Base-by-base conservation (phyloP, 1,140 invertebrate species). In the Hylaeus anthracinus region DNA sequence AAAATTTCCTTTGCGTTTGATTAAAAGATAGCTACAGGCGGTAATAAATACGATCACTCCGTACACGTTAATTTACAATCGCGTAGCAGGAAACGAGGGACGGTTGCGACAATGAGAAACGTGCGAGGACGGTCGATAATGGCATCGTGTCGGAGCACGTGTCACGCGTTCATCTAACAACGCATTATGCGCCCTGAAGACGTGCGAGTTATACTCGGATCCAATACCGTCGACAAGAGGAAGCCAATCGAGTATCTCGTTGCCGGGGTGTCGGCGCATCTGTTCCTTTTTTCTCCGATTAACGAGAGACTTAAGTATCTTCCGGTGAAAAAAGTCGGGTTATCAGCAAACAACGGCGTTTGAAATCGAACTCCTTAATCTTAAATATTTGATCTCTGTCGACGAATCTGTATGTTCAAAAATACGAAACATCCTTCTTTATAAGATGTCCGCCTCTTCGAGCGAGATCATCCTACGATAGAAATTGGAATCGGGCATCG, bases 81-180 rank as follows among this genome's bases (percentile, higher is more conserved):
- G 3, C 1, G 39, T 26, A 9, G 61, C 4, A 60, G 37, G 64
- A 48, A 45, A 10, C 5, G 2, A 15, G 14, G 5, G 4, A 63
- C 0, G 15, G 70, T 5, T 12, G 58, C n/a, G 37, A 26, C 56
- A 70, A 70, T 53, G 73, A 12, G 66, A 41, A 55, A 56, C 61
- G 60, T 43, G 37, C 12, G 26, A 71, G 39, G 2, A 67, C 63
- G 81, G 69, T 86, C 72, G 86, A 87, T 88, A 88, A 88, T 86
- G 81, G 86, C 81, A 81, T 79, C 81, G 65, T 79, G 72, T 84
- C 77, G 39, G 41, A 79, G 58, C 87, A 83, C 90, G 87, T 89
- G 87, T 86, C 87, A 83, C 71, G 66, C 69, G 66, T 81, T 69
- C 81, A 70, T 87, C 83, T 88, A 81, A 87, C 84, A 83, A 83